Percentiles rank a stretch among this genome's conserved stretches.
Evolutionary conservation across 2,113 vertebrate species (phyloP).

Genomic region (Phyllostomus discolor): DNA sequence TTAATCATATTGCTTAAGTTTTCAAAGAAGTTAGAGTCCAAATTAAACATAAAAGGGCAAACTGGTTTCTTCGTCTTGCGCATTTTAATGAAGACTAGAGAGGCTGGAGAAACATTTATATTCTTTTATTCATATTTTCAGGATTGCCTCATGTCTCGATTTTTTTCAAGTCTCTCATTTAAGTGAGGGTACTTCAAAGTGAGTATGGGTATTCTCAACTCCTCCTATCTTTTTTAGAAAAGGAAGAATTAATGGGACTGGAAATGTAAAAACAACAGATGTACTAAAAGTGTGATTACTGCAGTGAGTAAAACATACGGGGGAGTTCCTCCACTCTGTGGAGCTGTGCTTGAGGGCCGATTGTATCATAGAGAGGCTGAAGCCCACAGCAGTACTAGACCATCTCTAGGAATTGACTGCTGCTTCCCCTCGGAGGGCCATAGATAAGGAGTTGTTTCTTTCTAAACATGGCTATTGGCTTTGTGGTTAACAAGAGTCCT

Average conservation of each 20-base stretch:
- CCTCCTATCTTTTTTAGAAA: conserved; percentile 46
- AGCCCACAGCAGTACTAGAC: background rate
- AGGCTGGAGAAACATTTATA: conserved; percentile 71
- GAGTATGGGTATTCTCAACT: conserved; percentile 66
- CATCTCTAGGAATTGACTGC: conserved; percentile 43
- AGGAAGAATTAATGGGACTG: conserved; percentile 56
- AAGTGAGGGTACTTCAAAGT: conserved; percentile 69
- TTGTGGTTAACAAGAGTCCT: background rate
- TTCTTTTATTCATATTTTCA: conserved; percentile 73
- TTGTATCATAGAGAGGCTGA: rapidly evolving
- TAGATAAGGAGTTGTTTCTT: conserved; percentile 60
- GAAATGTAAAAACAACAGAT: conserved; percentile 63
- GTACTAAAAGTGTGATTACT: conserved; percentile 44
- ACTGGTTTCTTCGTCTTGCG: conserved; percentile 55
- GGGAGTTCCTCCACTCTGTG: background rate
- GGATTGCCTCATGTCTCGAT: conserved; percentile 73
- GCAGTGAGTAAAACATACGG: background rate
- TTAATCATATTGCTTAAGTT: conserved; percentile 66
- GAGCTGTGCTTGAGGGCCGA: background rate
- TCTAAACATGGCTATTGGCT: conserved; percentile 62
- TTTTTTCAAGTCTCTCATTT: conserved; percentile 61
- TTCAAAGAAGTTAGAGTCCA: conserved; percentile 69
- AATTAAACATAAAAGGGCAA: conserved; percentile 73
- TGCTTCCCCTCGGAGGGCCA: background rate
- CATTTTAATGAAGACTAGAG: conserved; percentile 68